Evolutionary conservation across 1,140 invertebrate species (phyloP), one percentile per base, ranked within the genome.

Genomic region (Stenopsyche tienmushanensis): DNA sequence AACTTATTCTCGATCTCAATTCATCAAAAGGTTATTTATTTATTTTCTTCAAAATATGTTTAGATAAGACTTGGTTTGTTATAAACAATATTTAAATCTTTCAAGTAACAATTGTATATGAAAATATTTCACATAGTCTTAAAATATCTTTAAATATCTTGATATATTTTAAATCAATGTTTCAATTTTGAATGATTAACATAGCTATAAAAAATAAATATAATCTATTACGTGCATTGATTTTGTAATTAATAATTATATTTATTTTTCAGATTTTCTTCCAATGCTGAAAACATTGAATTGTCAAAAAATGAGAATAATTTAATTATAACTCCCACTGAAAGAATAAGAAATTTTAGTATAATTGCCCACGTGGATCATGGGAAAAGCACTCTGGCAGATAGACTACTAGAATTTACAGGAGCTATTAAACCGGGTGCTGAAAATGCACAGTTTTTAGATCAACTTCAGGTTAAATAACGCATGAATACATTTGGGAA

Each of bases 341-440:
- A 69, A 20, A 85, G 84, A 65, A 96, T 97, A 26, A 80, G 95
- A 41, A 98, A 97, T 77, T 97, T 98, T 73, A 91, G 93, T 78
- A 98, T 99, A 69, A 94, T 98, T 64, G 97, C 97, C 29, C 97
- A 99, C 81, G 91, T 99, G 13, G 97, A 99, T 78, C 96, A 99
- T 84, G 97, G 96, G 0, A 99, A 99, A 81, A 96, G 92, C 75
- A 98, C 96, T 5, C 77, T 99, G 64, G 94, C 96, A 0, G 97
- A 99, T 79, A 80, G 96, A 62, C 76, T 99, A 3, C 75, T 98
- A 13, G 95, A 98, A 85, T 78, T 92, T 47, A 96, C 94, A 45
- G 94, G 93, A 21, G 90, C 89, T 0, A 90, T 96, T 58, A 84
- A 87, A 71, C 79, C 78, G 24, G 86, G 89, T 39, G 81, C 79